Evolutionary conservation across 2,797 vertebrate species (phyloP).

Genomic region (Momotus momota): DNA sequence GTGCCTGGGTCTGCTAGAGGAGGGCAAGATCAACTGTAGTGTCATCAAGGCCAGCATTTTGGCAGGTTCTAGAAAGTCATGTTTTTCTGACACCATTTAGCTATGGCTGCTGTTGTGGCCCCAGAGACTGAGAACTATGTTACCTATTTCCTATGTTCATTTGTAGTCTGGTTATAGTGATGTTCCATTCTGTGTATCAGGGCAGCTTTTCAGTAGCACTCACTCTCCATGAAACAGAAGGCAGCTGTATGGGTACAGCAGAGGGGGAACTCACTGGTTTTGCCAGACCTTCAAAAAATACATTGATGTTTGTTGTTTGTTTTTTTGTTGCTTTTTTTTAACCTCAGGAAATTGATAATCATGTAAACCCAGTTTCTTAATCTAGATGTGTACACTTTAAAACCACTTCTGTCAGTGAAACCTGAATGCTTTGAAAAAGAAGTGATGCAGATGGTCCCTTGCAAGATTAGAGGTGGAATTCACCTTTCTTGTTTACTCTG

Average conservation of each 20-base stretch:
- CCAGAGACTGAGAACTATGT: accelerated
- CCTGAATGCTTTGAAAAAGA: neutral
- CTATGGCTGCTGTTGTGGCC: neutral
- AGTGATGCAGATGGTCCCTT: too few species aligned
- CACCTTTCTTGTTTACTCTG: neutral
- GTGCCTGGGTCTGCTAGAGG: accelerated
- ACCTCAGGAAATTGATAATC: neutral
- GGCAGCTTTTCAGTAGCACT: accelerated
- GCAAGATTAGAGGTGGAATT: neutral
- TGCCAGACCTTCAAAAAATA: neutral
- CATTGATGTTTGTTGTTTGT: too few species aligned
- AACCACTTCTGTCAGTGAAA: neutral
- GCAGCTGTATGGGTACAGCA: accelerated
- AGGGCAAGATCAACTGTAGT: neutral
- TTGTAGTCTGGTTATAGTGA: neutral
- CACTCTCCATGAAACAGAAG: accelerated
- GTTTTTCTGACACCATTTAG: neutral
- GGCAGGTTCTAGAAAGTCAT: neutral
- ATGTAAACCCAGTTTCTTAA: neutral
- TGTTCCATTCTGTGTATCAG: neutral
- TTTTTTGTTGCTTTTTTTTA: neutral
- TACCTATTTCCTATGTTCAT: neutral
- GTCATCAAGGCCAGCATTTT: neutral
- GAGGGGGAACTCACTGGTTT: accelerated
- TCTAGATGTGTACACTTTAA: accelerated